Conservation (phyloP, 2,113 vertebrate genomes). For the Onychorhynchus coronatus region DNA sequence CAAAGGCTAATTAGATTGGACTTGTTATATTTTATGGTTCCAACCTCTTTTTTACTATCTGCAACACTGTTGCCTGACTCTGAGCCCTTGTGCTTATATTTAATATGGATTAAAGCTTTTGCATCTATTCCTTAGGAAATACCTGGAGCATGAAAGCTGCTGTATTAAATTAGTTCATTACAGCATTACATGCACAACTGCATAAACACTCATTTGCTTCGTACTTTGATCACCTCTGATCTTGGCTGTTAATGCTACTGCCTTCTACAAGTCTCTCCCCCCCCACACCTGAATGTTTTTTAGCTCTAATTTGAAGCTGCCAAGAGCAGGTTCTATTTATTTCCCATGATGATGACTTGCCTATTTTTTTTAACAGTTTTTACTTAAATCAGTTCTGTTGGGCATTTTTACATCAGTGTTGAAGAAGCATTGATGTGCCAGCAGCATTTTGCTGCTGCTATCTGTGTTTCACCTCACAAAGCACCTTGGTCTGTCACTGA, state of each 20-base stretch:
- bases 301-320: background rate
- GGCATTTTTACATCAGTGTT: background rate
- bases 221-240: constrained; percentile 25
- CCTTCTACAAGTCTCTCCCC: background rate
- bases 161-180: constrained; percentile 24
- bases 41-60: background rate
- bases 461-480: background rate
- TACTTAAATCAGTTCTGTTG: background rate
- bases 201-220: constrained; percentile 10
- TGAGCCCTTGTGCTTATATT: background rate
- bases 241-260: background rate
- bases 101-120: constrained; percentile 14
- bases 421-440: background rate
- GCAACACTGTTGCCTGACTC: background rate
- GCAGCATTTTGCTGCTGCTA: background rate
- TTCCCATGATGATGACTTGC: background rate
- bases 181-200: background rate
- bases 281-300: background rate
- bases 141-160: constrained; percentile 17
- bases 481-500: constrained; percentile 10
- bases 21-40: background rate
- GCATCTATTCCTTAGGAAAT: constrained; percentile 3
- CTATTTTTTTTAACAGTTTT: background rate
- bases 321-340: background rate
- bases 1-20: background rate